phyloP scores from a whole-genome alignment of 2,113 vertebrate genomes.

The Sialia sialis region DNA sequence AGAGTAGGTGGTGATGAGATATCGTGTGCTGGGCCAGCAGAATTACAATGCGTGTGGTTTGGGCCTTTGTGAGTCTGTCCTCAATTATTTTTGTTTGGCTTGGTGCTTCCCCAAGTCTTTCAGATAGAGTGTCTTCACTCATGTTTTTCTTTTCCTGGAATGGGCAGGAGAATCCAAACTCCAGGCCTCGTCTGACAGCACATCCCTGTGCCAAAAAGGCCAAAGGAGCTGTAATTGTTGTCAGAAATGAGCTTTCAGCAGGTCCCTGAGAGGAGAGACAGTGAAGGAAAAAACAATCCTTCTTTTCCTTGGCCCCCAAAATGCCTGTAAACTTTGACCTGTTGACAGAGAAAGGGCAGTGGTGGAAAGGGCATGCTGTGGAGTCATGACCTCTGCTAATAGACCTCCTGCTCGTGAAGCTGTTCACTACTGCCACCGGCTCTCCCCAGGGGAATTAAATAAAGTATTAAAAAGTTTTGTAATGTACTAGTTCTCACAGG shows the following conservation, averaged over 20 bases:
- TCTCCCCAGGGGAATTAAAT: not conserved
- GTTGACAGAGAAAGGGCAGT: not conserved
- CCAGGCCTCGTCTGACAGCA: not conserved
- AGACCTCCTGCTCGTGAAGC: not conserved
- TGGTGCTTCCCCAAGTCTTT: not conserved
- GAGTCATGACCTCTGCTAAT: not conserved
- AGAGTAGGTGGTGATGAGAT: not conserved
- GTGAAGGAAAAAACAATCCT: not conserved
- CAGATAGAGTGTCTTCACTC: not conserved
- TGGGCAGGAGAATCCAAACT: not conserved
- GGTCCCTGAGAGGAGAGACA: not conserved
- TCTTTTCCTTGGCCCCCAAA: not conserved
- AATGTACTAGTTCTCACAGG: not conserved
- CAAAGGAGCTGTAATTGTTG: not conserved
- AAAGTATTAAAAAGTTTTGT: not conserved
- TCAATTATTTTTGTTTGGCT: not conserved
- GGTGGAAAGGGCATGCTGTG: not conserved
- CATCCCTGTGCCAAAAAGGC: not conserved
- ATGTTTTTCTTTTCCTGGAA: constrained; percentile 5
- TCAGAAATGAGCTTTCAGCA: constrained; percentile 11
- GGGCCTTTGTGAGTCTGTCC: not conserved
- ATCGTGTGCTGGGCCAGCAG: not conserved
- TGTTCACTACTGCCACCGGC: not conserved
- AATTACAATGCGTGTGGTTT: not conserved
- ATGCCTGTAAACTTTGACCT: not conserved